Evolutionary conservation across 2,113 vertebrate species (phyloP).

Genomic region (Lycaon pictus): DNA sequence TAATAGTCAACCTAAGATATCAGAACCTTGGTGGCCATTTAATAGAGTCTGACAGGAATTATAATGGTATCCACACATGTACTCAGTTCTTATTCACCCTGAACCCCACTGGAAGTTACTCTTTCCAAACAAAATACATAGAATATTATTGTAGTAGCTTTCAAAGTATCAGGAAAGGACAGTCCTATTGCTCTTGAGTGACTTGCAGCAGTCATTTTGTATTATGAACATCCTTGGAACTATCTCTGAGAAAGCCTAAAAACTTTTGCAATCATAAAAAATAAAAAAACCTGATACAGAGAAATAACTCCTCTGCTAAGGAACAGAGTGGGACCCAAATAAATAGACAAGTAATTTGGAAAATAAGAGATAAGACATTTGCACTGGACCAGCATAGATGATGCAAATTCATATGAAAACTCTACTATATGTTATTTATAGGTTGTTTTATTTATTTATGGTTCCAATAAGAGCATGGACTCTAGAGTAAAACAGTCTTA

Average conservation of each 20-base stretch:
- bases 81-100: background rate
- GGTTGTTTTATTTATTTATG: background rate
- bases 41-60: background rate
- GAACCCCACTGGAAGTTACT: background rate
- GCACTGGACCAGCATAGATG: background rate
- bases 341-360: background rate
- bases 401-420: background rate
- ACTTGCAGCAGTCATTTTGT: background rate
- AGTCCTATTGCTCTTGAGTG: background rate
- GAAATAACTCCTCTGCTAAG: background rate
- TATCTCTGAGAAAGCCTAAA: background rate
- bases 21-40: background rate
- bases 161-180: background rate
- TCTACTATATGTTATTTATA: background rate
- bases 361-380: conserved; percentile 1
- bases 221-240: background rate
- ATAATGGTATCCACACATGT: background rate
- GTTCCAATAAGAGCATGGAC: background rate
- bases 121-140: background rate
- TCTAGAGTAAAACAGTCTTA: background rate
- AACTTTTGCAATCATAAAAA: background rate
- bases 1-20: background rate
- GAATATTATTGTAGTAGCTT: background rate
- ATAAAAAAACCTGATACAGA: conserved; percentile 1
- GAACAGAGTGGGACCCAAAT: background rate